Percentiles rank a stretch among this genome's conserved stretches.
Evolutionary conservation across 23 tunicate species (phyloP).

Genomic region (Halocynthia roretzi): DNA sequence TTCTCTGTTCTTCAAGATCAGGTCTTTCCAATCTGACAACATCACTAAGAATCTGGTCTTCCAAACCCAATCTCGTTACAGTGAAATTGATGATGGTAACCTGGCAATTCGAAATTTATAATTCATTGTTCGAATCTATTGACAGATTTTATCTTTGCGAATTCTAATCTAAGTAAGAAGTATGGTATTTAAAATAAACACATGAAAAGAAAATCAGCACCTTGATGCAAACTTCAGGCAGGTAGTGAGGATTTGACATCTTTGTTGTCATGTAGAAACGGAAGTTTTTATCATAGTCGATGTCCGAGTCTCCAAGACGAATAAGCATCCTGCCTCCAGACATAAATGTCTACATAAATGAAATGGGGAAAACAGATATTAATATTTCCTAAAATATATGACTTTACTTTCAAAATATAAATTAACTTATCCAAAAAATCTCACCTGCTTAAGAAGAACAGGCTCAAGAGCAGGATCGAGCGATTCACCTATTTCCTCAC

Average conservation of each 20-base stretch:
- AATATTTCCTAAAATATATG: not conserved
- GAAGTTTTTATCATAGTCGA: constrained; percentile 99
- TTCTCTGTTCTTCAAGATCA: constrained; percentile 88
- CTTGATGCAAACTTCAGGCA: constrained; percentile 98
- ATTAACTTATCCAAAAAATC: not conserved
- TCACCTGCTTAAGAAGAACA: constrained; percentile 79
- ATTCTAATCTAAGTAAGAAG: too few species aligned
- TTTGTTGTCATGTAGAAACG: constrained; percentile 99
- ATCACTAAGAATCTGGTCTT: constrained; percentile 85
- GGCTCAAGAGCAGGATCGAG: constrained; percentile 98
- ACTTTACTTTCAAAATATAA: not conserved
- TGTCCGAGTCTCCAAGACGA: constrained; percentile 90
- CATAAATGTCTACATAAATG: constrained; percentile 64
- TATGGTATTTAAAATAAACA: too few species aligned
- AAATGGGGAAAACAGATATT: not conserved
- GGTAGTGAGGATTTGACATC: constrained; percentile 92
- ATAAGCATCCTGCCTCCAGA: constrained; percentile 91
- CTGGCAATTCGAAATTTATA: constrained; percentile 8
- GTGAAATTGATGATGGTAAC: constrained; percentile 98
- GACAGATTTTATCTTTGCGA: too few species aligned
- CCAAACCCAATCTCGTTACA: constrained; percentile 87
- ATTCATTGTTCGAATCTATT: too few species aligned
- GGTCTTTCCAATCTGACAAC: constrained; percentile 93
- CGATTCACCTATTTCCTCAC: constrained; percentile 87
- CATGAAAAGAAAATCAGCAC: constrained; percentile 13